Evolutionary conservation across 2,888 invertebrate genomes (phyloP), one percentile per base, ranked within the genome.

Genomic region (Strigamia crassipes): DNA sequence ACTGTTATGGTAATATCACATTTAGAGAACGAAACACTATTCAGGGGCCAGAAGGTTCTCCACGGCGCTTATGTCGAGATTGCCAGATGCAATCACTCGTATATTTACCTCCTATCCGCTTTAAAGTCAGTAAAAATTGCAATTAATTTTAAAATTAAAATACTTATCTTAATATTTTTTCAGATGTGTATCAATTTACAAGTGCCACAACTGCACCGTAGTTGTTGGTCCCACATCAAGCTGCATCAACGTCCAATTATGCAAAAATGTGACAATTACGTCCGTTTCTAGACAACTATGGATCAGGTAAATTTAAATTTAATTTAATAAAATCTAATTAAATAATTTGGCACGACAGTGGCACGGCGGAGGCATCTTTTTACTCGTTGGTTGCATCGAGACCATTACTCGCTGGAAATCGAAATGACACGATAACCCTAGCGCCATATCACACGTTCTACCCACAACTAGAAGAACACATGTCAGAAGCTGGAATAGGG

Each of bases 381-480:
- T 86, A 89, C 84, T 84, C 88, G 12, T 83, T 88, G 82, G 88
- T 88, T 1, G 88, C 89, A 1, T 87, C 86, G 82, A 86, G 87
- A 10, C 89, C 89, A 0, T 84, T 89, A 34, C 83, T 89, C 15
- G 86, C 88, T 56, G 86, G 87, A 46, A 86, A 87, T 41, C 78
- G 78, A 13, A 88, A 88, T 84, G 87, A 87, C 82, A 84, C 85
- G 18, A 84, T 89, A 15, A 84, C 85, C 31, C 85, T 89, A 82
- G 88, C 88, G 4, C 89, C 89, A 1, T 88, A 87, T 85, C 87
- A 88, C 85, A 88, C 89, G 3, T 86, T 84, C 85, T 89, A 89
- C 84, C 86, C 87, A 0, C 85, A 85, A 80, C 86, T 89, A 61
- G 87, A 88, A 82, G 86, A 87, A 21, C 89, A 89, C 82, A 86